Percentiles rank a stretch among this genome's conserved stretches.
Evolutionary conservation across 2,113 vertebrate species (phyloP).

Genomic region (Mus spicilegus): DNA sequence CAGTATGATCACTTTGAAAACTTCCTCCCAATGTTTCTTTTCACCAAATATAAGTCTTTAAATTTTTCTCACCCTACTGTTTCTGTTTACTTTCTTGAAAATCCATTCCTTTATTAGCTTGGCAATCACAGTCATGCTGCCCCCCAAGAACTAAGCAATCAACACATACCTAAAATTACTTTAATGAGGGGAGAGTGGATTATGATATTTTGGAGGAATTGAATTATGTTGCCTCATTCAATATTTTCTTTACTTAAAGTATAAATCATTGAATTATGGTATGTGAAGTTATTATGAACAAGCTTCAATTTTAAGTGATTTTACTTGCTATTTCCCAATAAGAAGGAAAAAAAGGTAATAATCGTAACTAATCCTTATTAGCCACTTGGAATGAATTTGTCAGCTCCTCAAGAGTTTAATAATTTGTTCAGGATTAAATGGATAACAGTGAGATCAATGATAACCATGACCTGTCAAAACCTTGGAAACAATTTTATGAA

Average conservation of each 20-base stretch:
- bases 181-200: background rate
- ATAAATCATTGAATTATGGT: background rate
- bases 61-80: background rate
- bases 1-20: background rate
- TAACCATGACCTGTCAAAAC: background rate
- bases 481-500: background rate
- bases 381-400: background rate
- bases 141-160: background rate
- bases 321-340: background rate
- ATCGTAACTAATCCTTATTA: background rate
- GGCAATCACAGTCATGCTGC: background rate
- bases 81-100: background rate
- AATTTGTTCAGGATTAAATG: constrained; percentile 3
- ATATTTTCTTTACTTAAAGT: background rate
- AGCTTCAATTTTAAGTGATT: background rate
- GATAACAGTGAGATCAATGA: background rate
- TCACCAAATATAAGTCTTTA: background rate
- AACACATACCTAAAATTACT: background rate
- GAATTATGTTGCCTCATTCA: constrained; percentile 1
- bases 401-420: background rate
- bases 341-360: background rate
- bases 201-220: background rate
- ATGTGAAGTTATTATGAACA: background rate
- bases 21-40: background rate
- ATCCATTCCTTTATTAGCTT: background rate